Conservation (phyloP, 2,888 invertebrate species). For the Andrena flavipes region DNA sequence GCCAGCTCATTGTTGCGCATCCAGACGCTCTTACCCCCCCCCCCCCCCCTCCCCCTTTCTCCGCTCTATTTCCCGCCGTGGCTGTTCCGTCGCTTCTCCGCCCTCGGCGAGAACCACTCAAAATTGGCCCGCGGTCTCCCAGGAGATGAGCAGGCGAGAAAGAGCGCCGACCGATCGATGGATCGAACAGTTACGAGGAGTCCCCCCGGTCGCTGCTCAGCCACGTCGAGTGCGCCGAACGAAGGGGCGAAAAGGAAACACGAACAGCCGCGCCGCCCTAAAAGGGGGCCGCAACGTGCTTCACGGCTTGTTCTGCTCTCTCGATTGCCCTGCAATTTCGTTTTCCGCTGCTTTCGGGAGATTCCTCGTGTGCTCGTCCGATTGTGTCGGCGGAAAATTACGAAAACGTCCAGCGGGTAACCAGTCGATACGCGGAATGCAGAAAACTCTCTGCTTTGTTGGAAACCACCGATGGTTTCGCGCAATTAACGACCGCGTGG, state of each 20-base stretch:
- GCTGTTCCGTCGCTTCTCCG: conserved; percentile 21
- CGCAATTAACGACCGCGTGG: not conserved
- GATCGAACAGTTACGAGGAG: conserved; percentile 27
- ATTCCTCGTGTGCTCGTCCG: not conserved
- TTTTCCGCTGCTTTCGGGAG: not conserved
- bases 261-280: not conserved
- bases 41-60: no score
- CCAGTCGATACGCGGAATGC: not conserved
- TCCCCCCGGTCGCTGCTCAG: not conserved
- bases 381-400: not conserved
- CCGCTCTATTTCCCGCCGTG: conserved; percentile 5
- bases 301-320: conserved; percentile 1
- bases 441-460: not conserved
- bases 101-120: conserved; percentile 13
- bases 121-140: conserved; percentile 13
- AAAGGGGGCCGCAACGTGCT: conserved; percentile 1
- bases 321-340: conserved; percentile 29
- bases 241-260: conserved; percentile 12
- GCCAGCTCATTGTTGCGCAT: conserved; percentile 63
- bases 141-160: not conserved
- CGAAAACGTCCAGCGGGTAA: not conserved
- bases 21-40: conserved; percentile 39
- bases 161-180: conserved; percentile 20
- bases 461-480: not conserved
- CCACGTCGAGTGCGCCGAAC: conserved; percentile 1